Conservation (phyloP, 1,140 invertebrate genomes). For the Neodiprion fabricii region DNA sequence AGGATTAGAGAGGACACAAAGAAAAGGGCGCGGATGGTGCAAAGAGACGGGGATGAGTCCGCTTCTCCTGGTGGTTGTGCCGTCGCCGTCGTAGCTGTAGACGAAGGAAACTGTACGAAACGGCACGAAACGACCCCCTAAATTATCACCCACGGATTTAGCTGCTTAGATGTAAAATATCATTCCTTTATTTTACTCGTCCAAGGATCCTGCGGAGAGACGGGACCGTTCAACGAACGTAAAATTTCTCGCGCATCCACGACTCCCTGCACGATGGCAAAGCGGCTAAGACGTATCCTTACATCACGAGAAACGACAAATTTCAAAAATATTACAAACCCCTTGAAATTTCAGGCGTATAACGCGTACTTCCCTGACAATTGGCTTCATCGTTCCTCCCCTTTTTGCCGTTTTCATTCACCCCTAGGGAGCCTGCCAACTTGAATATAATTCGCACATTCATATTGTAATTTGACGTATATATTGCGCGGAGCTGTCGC, state of each 20-base stretch:
- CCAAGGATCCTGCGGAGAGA: not conserved
- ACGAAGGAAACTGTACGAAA: not conserved
- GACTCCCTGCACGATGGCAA: no score
- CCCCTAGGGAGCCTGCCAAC: no score
- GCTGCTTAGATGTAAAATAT: constrained; percentile 31
- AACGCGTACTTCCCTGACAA: no score
- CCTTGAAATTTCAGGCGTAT: no score
- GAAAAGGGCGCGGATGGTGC: not conserved
- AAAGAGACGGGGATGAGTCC: no score
- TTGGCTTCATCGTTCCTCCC: no score
- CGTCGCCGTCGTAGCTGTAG: not conserved
- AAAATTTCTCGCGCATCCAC: no score
- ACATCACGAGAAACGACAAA: not conserved
- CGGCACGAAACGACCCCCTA: constrained; percentile 30
- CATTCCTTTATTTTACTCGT: constrained; percentile 11
- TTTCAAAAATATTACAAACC: not conserved
- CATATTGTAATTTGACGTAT: no score
- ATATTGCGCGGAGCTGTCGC: not conserved
- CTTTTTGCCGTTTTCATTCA: no score
- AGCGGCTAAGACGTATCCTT: not conserved
- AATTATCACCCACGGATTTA: constrained; percentile 42
- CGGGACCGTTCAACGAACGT: no score
- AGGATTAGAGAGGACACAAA: constrained; percentile 33
- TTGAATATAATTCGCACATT: no score
- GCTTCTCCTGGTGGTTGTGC: no score